Percentiles rank a stretch among this genome's conserved stretches.
Evolutionary conservation across 2,888 invertebrate genomes (phyloP).

Genomic region (Tromatobia lineatoria): DNA sequence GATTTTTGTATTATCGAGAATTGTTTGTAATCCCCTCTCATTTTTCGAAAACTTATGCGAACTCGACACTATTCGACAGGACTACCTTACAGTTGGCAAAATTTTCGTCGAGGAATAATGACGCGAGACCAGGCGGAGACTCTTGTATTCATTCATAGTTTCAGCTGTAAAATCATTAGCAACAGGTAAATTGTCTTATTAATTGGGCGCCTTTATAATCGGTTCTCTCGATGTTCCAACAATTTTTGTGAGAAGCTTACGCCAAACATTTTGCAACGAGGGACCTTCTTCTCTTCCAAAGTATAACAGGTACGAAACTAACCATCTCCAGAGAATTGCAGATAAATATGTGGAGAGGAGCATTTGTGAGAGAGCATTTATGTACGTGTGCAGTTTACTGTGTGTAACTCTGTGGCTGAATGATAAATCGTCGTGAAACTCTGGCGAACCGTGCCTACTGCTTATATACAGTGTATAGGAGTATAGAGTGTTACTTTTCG

Average conservation of each 20-base stretch:
- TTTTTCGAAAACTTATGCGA: too few species aligned
- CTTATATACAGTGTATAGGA: constrained; percentile 10
- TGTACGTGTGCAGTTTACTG: background rate
- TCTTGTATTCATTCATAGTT: too few species aligned
- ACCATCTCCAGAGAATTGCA: background rate
- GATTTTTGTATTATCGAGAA: too few species aligned
- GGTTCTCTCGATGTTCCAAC: constrained; percentile 17
- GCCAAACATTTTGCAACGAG: background rate
- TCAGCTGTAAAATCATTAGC: too few species aligned
- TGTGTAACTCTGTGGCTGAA: constrained; percentile 63
- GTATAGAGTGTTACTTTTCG: constrained; percentile 33
- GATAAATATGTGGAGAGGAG: background rate
- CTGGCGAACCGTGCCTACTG: constrained; percentile 68
- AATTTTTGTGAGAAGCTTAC: background rate
- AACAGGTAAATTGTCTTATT: constrained; percentile 19
- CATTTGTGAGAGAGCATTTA: background rate
- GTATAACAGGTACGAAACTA: background rate
- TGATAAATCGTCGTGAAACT: constrained; percentile 77
- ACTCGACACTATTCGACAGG: too few species aligned
- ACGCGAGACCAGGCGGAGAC: too few species aligned
- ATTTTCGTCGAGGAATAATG: too few species aligned
- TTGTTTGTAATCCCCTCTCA: too few species aligned
- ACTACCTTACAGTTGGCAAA: too few species aligned
- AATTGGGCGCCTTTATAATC: constrained; percentile 40
- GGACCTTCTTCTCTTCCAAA: background rate